These are phyloP conservation scores for Dichetophora obliterata DNA, from an alignment of 2,888 invertebrate genomes.

Conservation along the genomic window DNA sequence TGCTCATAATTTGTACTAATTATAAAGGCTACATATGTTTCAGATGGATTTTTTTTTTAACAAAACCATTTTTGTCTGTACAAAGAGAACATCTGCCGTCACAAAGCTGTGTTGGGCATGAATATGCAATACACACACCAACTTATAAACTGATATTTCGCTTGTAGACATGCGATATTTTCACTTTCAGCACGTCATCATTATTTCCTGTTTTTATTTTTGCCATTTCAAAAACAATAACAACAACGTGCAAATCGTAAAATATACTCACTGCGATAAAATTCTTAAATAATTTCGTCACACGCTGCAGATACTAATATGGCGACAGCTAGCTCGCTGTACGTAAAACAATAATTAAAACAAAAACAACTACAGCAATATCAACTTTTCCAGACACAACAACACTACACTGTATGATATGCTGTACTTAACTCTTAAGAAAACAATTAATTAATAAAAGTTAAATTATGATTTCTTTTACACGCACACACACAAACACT, in stretches of 20 bases:
- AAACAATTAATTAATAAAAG: too few relatives aligned
- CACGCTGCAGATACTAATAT: conserved; percentile 2
- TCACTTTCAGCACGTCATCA: background rate
- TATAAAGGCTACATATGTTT: too few relatives aligned
- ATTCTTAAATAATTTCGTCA: conserved; percentile 23
- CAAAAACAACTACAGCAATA: background rate
- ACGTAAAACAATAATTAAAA: background rate
- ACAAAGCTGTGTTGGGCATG: too few relatives aligned
- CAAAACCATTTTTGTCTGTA: too few relatives aligned
- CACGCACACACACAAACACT: background rate
- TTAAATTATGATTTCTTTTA: background rate
- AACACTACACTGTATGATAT: background rate
- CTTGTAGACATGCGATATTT: too few relatives aligned
- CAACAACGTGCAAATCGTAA: background rate
- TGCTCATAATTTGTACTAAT: too few relatives aligned
- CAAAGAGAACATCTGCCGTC: too few relatives aligned
- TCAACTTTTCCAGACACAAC: background rate
- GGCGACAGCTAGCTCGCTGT: background rate
- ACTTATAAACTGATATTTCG: too few relatives aligned
- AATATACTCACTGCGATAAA: conserved; percentile 17
- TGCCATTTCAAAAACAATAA: background rate
- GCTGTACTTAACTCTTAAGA: too few relatives aligned
- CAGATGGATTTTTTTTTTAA: too few relatives aligned
- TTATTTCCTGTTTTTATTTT: conserved; percentile 31
- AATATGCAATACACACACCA: too few relatives aligned